phyloP scores from a whole-genome alignment of 2,113 vertebrate genomes.

The Stigmatopora nigra region DNA sequence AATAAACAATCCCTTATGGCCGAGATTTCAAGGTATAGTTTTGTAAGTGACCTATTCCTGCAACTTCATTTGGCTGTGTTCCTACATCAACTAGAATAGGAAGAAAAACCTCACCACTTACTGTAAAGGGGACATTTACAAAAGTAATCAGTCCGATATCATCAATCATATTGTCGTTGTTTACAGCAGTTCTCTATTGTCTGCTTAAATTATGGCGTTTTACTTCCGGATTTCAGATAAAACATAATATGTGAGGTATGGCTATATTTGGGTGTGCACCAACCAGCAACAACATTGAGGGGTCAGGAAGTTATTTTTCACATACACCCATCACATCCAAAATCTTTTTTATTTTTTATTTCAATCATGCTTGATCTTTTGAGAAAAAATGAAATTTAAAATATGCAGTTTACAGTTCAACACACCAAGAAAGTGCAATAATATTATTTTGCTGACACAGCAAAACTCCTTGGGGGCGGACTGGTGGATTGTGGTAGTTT shows the following conservation, averaged over 20 bases:
- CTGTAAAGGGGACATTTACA: conserved; percentile 13
- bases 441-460: not conserved
- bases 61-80: conserved; percentile 25
- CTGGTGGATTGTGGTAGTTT: not conserved
- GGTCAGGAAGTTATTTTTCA: not conserved
- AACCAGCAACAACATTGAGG: not conserved
- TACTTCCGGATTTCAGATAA: not conserved
- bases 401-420: not conserved
- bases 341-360: too few species aligned
- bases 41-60: conserved; percentile 9
- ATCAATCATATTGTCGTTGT: conserved; percentile 14
- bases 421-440: not conserved
- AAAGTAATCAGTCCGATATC: conserved; percentile 14
- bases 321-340: not conserved
- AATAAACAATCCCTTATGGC: not conserved
- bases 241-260: not conserved
- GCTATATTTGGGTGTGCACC: not conserved
- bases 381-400: not conserved
- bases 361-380: not conserved
- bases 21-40: conserved; percentile 1
- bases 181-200: not conserved
- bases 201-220: not conserved
- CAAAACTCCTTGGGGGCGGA: not conserved
- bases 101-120: conserved; percentile 34
- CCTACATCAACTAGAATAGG: conserved; percentile 34